Conservation (phyloP, 2,113 vertebrate species). For the Cinclus cinclus region DNA sequence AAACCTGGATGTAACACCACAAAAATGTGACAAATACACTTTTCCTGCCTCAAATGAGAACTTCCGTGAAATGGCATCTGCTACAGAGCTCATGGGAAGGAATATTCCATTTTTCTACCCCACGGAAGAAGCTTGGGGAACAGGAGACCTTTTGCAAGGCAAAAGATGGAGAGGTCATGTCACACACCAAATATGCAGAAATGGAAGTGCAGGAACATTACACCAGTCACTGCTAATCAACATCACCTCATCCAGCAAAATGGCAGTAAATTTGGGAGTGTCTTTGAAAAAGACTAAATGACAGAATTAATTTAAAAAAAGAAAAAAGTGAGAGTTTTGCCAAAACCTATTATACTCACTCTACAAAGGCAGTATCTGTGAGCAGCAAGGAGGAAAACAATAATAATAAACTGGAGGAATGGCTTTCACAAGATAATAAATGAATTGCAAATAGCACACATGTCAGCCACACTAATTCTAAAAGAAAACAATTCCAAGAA, state of each 20-base stretch:
- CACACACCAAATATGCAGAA: not conserved
- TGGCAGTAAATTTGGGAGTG: not conserved
- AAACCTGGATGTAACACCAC: not conserved
- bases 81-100: not conserved
- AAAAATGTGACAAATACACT: not conserved
- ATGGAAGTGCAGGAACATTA: not conserved
- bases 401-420: slow-evolving; percentile 10
- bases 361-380: slow-evolving; percentile 7
- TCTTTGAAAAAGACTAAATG: slow-evolving; percentile 3
- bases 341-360: not conserved
- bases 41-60: not conserved
- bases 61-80: not conserved
- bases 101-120: not conserved
- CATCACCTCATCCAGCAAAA: slow-evolving; percentile 10
- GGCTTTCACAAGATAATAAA: slow-evolving; percentile 8
- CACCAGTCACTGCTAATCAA: slow-evolving; percentile 7
- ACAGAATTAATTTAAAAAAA: not conserved
- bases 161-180: not conserved
- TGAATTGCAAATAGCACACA: slow-evolving; percentile 21
- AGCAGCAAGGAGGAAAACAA: slow-evolving; percentile 8
- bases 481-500: not conserved
- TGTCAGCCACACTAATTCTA: not conserved
- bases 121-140: not conserved
- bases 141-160: not conserved
- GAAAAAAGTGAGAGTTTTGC: not conserved